Conservation (phyloP, 2,888 invertebrate species). For the Agyllia agylla region DNA sequence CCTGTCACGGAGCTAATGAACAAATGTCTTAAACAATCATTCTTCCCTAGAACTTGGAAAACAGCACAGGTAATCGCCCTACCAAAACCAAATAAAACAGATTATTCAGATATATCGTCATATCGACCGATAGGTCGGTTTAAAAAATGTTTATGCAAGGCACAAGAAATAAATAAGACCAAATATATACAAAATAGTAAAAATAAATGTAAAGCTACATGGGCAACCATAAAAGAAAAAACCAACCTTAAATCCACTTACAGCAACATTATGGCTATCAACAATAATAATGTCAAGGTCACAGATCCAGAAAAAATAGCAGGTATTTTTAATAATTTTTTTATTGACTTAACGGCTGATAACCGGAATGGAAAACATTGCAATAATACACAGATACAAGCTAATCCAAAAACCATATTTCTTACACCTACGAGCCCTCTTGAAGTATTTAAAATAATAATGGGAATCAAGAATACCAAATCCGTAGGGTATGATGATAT, state of each 20-base stretch:
- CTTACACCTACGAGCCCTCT: background rate
- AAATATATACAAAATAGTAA: conserved; percentile 6
- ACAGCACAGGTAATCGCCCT: too few relatives aligned
- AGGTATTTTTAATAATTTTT: background rate
- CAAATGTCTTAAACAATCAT: too few relatives aligned
- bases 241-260: background rate
- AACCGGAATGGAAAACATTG: background rate
- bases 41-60: too few relatives aligned
- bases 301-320: background rate
- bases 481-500: conserved; percentile 1
- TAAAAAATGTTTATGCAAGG: background rate
- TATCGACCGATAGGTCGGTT: too few relatives aligned
- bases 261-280: background rate
- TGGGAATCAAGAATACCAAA: conserved; percentile 5
- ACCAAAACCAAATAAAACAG: too few relatives aligned
- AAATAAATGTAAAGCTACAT: conserved; percentile 11
- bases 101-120: too few relatives aligned
- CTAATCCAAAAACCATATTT: background rate
- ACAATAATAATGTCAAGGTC: background rate
- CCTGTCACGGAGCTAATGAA: too few relatives aligned
- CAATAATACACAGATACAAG: background rate
- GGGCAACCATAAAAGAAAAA: background rate
- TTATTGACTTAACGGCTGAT: background rate
- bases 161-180: background rate
- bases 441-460: conserved; percentile 7